A percentile compares a stretch with the other conserved stretches of the same genome.
phyloP scores from a whole-genome alignment of 2,888 invertebrate species.

The Lamproptera curius region DNA sequence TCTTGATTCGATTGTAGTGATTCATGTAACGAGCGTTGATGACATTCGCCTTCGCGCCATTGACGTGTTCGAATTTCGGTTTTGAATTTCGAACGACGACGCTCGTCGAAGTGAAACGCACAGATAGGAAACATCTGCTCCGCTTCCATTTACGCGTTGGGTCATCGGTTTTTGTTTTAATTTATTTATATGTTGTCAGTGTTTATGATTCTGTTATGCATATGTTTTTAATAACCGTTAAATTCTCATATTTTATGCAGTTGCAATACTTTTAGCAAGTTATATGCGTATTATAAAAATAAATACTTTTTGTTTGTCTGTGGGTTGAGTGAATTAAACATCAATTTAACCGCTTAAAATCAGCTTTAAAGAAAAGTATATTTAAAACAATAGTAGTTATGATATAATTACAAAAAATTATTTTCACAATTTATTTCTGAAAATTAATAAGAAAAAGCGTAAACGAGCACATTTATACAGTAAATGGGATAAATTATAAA shows the following conservation, averaged over 20 bases:
- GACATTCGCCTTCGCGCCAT: conserved; percentile 39
- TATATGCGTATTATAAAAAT: no score
- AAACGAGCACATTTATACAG: no score
- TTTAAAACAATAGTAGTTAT: no score
- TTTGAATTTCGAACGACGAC: conserved; percentile 19
- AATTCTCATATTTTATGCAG: no score
- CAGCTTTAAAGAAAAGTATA: no score
- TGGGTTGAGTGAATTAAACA: no score
- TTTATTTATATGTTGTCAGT: neutral
- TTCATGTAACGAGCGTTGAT: conserved; percentile 45
- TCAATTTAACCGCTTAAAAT: no score
- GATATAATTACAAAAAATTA: neutral
- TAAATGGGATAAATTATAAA: neutral
- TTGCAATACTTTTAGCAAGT: no score
- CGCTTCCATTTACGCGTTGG: neutral
- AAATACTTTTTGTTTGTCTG: no score
- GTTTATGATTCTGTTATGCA: neutral
- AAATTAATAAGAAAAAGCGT: no score
- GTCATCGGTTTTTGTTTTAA: neutral
- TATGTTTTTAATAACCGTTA: neutral
- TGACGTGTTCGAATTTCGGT: conserved; percentile 31
- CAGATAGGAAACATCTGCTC: conserved; percentile 20
- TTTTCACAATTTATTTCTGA: neutral
- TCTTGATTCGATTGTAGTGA: conserved; percentile 47
- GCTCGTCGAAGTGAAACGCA: conserved; percentile 12